Base-by-base conservation (phyloP, 2,888 invertebrate species). In the Chrysodeixis includens region DNA sequence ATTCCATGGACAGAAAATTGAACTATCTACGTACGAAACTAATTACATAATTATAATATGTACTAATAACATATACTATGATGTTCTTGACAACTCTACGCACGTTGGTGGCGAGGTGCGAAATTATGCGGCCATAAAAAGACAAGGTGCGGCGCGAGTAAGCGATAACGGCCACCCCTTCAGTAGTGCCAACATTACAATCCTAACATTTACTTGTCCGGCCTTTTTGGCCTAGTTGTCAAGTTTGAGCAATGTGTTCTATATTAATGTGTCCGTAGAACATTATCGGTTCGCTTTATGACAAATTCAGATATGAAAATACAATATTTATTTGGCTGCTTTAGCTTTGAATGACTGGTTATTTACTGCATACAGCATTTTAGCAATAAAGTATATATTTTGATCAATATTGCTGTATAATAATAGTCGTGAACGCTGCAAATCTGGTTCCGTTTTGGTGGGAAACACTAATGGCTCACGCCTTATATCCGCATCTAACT, bases 1-100 rank as follows among this genome's bases (percentile, higher is more conserved):
- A 92, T 91, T 93, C 92, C 92, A 90, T 86, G 79, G 58, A 44
- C 35, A 68, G 77, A 78, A 77, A 81, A 77, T 66, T 53, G 74
- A 84, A 66, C 78, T 71, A 76, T 71, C 78, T 81, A 83, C 74
- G 76, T 69, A 67, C 70, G 72, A 73, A 62, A 62, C 55, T 71
- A 74, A 59, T 71, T 71, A 74, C 58, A 69, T 68, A 69, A 62
- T 71, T 63, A 60, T 16, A 55, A 55, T 66, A 80, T 61, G 67
- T 72, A 60, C 69, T n/a, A n/a, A n/a, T n/a, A n/a, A n/a, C 74
- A 71, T 10, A 4, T 49, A 66, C 40, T 46, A 18, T 61, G 59
- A 64, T 49, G 66, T 64, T 44, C 65, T 68, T 74, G 78, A 78
- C 75, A 80, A 80, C 78, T 58, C 40, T 30, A 8, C 10, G 52